Base-by-base conservation (phyloP, 2,888 invertebrate species). In the Chaetogeoica ovagalla region DNA sequence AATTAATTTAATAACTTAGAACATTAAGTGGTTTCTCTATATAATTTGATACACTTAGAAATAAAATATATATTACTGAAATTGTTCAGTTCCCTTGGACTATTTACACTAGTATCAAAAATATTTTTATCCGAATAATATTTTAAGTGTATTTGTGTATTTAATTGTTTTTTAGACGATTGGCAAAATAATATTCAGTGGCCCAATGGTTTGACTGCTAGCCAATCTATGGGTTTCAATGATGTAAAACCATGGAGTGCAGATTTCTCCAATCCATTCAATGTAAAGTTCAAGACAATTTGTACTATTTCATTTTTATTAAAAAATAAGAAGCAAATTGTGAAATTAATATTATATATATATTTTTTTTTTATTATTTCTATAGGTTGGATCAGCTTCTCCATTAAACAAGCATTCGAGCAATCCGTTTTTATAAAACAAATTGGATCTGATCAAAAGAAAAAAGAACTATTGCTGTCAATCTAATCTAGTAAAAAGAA, bases 221-320 rank as follows among this genome's bases (percentile, higher is more conserved):
- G 79, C 1, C 79, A 79, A 43, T 79, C 79, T 0, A 71, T 79
- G 79, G 79, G 71, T 17, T 79, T 79, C 57, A 71, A 79, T 11
- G 79, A 79, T 63, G 52, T 39, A 48, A 71, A 71, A 57, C 79
- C 79, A 17, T 82, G 82, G 82, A 82, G 39, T 70, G 70, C 82
- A n/a, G 82, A 81, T 65, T 79, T 81, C 15, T 71, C 81, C 11
- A 82, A 82, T 65, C 82, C 82, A 13, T 82, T 82, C 63, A 75
- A 82, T 68, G 82, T 82, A 69, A 52, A 43, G 30, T 13, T 75
- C 30, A 37, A 17, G 8, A 23, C 6, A 19, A 75, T 39, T 8
- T n/a, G 4, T 55, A n/a, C 15, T 63, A 21, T 37, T 55, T 63
- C 52, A 13, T 72, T 23, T 48, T 23, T 13, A 30, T n/a, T 15